Base-by-base conservation (phyloP, 2,888 invertebrate species). In the Lacanobia wlatinum region DNA sequence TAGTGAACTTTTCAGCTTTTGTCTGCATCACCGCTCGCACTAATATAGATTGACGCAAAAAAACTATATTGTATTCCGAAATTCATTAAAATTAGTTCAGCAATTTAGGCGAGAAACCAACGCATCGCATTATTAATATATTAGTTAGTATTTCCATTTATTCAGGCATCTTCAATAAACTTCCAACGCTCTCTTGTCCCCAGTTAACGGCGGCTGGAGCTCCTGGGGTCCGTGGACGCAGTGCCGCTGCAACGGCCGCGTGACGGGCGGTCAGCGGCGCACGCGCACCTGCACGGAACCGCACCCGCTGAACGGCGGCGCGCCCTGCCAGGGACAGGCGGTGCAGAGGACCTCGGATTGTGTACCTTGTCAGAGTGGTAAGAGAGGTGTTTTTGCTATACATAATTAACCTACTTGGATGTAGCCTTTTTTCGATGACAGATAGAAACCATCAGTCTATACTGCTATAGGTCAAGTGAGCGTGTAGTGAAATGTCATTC, bases 201-300 rank as follows among this genome's bases (percentile, higher is more conserved):
- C 96, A 99, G 99, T 99, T 60, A 98, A 99, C 92, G 99, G 99
- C n/a, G 99, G 98, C 68, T 99, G 99, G 99, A 98, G 98, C 63
- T 96, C 97, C 6, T 99, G 99, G 99, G 98, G 98, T 16, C 96
- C 97, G 0, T 99, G 99, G 99, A 97, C 97, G 12, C 98, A 98
- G 79, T 99, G 99, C 94, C 97, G 97, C 82, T 99, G 99, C 96
- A 98, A 98, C 74, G 97, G 97, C 0, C 96, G 97, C 62, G 94
- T 96, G 70, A 97, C 98, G 21, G 98, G 98, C 52, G 97, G 97
- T 3, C 98, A 98, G 94, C 98, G 98, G 88, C 97, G 99, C 78
- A 97, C 98, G 40, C 97, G 99, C 76, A 97, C 97, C 60, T 99
- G 99, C 94, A 98, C 98, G 68, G 98, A 98, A 92, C 99, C 99